phyloP scores from a whole-genome alignment of 2,113 vertebrate species.

The Oryzias melastigma region DNA sequence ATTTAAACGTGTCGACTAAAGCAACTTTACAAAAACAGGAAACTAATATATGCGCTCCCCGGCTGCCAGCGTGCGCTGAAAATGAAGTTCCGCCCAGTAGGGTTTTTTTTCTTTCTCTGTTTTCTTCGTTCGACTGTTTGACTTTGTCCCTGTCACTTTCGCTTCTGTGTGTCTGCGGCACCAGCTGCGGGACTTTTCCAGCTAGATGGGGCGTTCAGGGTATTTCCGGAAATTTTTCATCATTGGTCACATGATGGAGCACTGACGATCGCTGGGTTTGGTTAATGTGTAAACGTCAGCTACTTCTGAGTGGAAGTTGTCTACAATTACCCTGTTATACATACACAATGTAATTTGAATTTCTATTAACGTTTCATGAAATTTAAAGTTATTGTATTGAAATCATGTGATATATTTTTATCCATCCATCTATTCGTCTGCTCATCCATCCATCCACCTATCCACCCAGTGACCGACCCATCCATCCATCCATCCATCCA shows the following conservation, averaged over 20 bases:
- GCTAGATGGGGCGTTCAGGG: constrained; percentile 16
- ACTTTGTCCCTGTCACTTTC: constrained; percentile 21
- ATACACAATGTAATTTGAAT: no score
- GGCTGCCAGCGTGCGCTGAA: not conserved
- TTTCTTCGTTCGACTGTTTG: not conserved
- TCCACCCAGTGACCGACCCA: no score
- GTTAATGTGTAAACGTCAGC: not conserved
- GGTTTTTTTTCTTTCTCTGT: not conserved
- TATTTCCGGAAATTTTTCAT: constrained; percentile 18
- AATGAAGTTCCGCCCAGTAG: not conserved
- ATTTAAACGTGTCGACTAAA: constrained; percentile 33
- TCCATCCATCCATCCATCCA: no score
- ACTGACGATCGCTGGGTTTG: not conserved
- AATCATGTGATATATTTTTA: no score
- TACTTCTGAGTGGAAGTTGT: not conserved
- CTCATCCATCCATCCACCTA: no score
- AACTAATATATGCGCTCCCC: not conserved
- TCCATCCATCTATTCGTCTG: no score
- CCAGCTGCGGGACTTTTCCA: not conserved
- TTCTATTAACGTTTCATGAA: no score
- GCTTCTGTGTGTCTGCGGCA: constrained; percentile 10
- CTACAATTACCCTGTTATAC: no score
- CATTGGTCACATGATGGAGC: not conserved
- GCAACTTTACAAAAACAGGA: constrained; percentile 17
- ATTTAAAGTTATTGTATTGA: no score